phyloP scores from a whole-genome alignment of 2,113 vertebrate species.

The Gambusia affinis region DNA sequence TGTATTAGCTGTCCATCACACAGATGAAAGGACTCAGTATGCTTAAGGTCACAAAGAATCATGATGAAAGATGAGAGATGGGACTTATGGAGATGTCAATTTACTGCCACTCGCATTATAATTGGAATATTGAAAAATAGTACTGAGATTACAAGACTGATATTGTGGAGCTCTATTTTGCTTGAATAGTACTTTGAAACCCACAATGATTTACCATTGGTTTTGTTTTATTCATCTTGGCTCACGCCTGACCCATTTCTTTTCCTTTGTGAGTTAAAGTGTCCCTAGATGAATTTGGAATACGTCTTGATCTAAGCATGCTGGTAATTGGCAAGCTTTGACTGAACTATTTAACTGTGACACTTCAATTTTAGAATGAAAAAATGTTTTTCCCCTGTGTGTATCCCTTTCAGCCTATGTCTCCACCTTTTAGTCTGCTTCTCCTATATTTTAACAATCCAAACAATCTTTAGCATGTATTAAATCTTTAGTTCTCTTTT shows the following conservation, averaged over 20 bases:
- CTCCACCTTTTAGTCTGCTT: conserved; percentile 6
- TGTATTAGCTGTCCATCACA: too few relatives aligned
- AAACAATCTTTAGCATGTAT: conserved; percentile 20
- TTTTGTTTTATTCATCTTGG: conserved; percentile 35
- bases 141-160: too few relatives aligned
- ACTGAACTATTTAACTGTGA: conserved; percentile 24
- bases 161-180: too few relatives aligned
- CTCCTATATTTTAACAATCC: conserved; percentile 30
- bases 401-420: not conserved
- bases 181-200: too few relatives aligned
- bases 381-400: conserved; percentile 6
- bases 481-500: conserved; percentile 16
- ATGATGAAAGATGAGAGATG: too few relatives aligned
- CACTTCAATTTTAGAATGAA: conserved; percentile 62
- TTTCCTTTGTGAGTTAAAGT: not conserved
- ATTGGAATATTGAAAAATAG: too few relatives aligned
- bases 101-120: too few relatives aligned
- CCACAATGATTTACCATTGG: not conserved
- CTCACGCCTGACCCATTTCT: conserved; percentile 54
- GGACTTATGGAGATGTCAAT: too few relatives aligned
- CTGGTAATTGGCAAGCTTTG: conserved; percentile 49
- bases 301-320: conserved; percentile 29
- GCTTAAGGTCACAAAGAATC: too few relatives aligned
- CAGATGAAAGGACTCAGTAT: too few relatives aligned
- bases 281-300: conserved; percentile 42